Percentiles rank a stretch among this genome's conserved stretches.
Conservation (phyloP, 92 coral and sea anemone species). For the Palythoa grandis region DNA sequence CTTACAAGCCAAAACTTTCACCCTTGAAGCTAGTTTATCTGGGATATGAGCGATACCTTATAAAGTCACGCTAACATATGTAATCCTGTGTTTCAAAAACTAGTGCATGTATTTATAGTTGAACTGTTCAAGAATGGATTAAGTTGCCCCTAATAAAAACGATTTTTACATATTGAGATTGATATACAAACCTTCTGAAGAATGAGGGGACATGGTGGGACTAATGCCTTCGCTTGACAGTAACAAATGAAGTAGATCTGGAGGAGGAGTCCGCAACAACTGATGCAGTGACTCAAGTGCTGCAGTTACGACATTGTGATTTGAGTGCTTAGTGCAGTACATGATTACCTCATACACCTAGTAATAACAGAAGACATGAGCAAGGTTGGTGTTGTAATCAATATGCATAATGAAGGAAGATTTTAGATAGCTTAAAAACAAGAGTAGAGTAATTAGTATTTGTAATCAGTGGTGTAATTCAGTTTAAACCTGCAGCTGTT, state of each 20-base stretch:
- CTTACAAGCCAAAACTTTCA: no score
- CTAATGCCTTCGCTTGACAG: slow-evolving; percentile 82
- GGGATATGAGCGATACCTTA: no score
- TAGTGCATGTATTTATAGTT: no score
- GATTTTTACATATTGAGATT: neutral
- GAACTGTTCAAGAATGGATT: no score
- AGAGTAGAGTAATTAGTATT: no score
- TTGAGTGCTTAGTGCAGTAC: slow-evolving; percentile 89
- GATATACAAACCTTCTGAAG: slow-evolving; percentile 55
- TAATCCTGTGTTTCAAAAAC: no score
- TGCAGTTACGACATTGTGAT: slow-evolving; percentile 96
- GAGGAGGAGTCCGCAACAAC: slow-evolving; percentile 94
- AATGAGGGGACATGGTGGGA: slow-evolving; percentile 64
- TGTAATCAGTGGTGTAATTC: no score
- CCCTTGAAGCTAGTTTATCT: no score
- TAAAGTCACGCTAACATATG: no score
- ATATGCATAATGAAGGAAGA: no score
- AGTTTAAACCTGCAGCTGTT: slow-evolving; percentile 59
- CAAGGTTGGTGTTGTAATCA: no score
- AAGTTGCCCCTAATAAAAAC: neutral
- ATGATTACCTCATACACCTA: slow-evolving; percentile 91
- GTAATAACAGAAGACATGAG: neutral
- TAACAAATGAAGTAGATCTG: slow-evolving; percentile 72
- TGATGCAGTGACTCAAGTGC: slow-evolving; percentile 85
- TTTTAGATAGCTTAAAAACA: no score